Percentiles rank a stretch among this genome's conserved stretches.
Evolutionary conservation across 2,888 invertebrate genomes (phyloP).

Genomic region (Callinectes sapidus): DNA sequence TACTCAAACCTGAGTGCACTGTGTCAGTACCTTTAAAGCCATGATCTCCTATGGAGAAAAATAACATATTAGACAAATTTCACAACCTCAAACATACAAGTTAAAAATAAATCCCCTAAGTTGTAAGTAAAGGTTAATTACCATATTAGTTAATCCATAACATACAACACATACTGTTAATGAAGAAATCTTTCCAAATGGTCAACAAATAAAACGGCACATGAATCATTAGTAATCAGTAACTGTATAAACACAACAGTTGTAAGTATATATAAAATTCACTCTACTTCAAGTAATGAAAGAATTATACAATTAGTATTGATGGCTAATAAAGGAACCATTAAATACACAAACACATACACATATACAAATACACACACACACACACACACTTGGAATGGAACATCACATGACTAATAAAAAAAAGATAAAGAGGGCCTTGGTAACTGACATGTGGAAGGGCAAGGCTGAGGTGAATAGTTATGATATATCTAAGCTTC

Average conservation of each 20-base stretch:
- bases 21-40: slow-evolving; percentile 62
- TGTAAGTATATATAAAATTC: background rate
- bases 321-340: background rate
- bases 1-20: slow-evolving; percentile 56
- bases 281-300: background rate
- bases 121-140: background rate
- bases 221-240: background rate
- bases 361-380: background rate
- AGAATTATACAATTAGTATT: background rate
- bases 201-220: background rate
- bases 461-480: background rate
- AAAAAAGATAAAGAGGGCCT: background rate
- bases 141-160: background rate
- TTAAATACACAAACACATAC: background rate
- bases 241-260: background rate
- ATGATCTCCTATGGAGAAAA: slow-evolving; percentile 64
- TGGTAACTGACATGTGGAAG: background rate
- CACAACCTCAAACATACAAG: slow-evolving; percentile 2
- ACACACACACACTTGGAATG: slow-evolving; percentile 21
- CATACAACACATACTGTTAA: background rate
- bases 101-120: background rate
- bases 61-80: slow-evolving; percentile 39
- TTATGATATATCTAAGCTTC: background rate
- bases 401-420: background rate
- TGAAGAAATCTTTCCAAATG: background rate